Percentiles rank a stretch among this genome's conserved stretches.
These are phyloP conservation scores for Scalopus aquaticus DNA, from an alignment of 2,113 vertebrate genomes.

Conservation along the genomic window DNA sequence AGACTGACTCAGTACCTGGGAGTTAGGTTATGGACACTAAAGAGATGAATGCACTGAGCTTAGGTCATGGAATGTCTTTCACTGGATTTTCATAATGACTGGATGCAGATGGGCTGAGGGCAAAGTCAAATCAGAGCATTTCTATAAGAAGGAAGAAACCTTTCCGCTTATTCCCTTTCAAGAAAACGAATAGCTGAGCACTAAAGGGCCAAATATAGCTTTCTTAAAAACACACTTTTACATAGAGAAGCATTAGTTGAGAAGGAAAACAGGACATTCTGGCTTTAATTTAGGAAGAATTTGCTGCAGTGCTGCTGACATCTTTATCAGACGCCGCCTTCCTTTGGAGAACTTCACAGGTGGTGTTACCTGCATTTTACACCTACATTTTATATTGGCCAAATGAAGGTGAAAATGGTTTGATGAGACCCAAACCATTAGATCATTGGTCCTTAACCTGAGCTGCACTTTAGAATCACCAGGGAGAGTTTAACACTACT, in stretches of 20 bases:
- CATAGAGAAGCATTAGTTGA: slow-evolving; percentile 34
- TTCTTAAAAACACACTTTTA: slow-evolving; percentile 19
- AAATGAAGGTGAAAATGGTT: not conserved
- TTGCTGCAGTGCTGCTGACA: not conserved
- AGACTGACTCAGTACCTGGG: slow-evolving; percentile 5
- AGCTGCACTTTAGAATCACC: not conserved
- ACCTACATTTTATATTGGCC: too few species aligned
- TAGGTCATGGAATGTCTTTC: slow-evolving; percentile 34
- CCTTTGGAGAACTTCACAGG: not conserved
- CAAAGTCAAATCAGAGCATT: slow-evolving; percentile 54
- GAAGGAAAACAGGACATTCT: not conserved
- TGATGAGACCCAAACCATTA: not conserved
- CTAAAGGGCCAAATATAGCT: not conserved
- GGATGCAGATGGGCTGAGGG: not conserved
- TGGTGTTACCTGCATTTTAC: not conserved
- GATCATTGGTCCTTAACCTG: not conserved
- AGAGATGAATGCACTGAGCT: not conserved
- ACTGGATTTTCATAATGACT: slow-evolving; percentile 52
- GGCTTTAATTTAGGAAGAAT: slow-evolving; percentile 44
- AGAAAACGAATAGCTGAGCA: slow-evolving; percentile 58
- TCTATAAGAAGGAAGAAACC: slow-evolving; percentile 50
- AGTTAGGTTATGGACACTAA: not conserved
- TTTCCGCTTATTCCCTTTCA: slow-evolving; percentile 46
- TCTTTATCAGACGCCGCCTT: not conserved
- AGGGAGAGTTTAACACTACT: not conserved